phyloP scores from a whole-genome alignment of 2,888 invertebrate genomes.

The Reticulitermes lucifugus region DNA sequence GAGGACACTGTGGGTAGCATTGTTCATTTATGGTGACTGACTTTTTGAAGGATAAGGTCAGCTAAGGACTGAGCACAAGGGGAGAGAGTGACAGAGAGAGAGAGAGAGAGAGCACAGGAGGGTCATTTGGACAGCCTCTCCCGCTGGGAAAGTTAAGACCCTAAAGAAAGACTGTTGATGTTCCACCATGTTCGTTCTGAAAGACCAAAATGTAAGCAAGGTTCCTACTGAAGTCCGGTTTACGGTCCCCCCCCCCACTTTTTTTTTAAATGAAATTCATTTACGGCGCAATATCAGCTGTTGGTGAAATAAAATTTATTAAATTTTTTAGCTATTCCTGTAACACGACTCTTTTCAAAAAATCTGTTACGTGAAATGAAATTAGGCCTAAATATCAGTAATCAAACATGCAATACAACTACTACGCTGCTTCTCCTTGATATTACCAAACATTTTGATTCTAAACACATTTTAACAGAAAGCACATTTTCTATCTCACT shows the following conservation, averaged over 20 bases:
- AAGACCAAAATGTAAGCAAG: not conserved
- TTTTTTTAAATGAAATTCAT: not conserved
- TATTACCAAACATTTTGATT: no score
- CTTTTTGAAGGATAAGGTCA: constrained; percentile 16
- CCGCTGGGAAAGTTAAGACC: not conserved
- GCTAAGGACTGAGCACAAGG: not conserved
- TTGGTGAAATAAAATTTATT: no score
- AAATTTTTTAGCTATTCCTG: no score
- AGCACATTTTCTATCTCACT: no score
- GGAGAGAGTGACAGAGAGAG: not conserved
- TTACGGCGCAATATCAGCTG: no score
- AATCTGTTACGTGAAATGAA: no score
- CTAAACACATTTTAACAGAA: no score
- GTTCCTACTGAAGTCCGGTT: constrained; percentile 4
- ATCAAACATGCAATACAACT: no score
- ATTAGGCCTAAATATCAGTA: no score
- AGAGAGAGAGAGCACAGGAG: not conserved
- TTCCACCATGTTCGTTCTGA: not conserved
- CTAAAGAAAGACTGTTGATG: not conserved
- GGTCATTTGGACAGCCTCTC: not conserved
- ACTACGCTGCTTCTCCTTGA: no score
- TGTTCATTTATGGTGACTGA: not conserved
- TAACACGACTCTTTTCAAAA: no score
- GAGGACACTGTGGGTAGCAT: not conserved
- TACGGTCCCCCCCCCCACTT: not conserved